phyloP scores from a whole-genome alignment of 2,797 vertebrate species.

The Remorina albescens region DNA sequence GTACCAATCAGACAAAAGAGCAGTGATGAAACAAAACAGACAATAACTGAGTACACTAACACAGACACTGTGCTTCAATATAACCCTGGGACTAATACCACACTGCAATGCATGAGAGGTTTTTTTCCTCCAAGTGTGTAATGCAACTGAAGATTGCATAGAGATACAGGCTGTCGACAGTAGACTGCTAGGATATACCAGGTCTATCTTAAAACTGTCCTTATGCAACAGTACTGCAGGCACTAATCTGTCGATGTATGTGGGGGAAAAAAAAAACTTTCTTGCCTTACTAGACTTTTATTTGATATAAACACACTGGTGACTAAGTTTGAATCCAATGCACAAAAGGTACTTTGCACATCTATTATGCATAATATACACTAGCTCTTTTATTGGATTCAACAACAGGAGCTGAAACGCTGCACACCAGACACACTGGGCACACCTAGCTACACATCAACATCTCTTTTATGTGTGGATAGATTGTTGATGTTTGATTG shows the following conservation, averaged over 20 bases:
- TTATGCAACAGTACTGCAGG: not conserved
- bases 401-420: not conserved
- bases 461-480: not conserved
- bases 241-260: not conserved
- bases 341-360: too few species aligned
- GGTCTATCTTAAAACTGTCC: not conserved
- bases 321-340: not conserved
- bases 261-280: too few species aligned
- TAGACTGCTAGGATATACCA: not conserved
- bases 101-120: conserved; percentile 3
- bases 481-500: not conserved
- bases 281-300: not conserved
- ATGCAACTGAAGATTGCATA: not conserved
- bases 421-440: too few species aligned
- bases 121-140: not conserved
- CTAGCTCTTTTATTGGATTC: not conserved
- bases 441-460: not conserved
- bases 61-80: conserved; percentile 7
- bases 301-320: not conserved
- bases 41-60: conserved; percentile 14
- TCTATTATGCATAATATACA: too few species aligned
- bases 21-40: conserved; percentile 10
- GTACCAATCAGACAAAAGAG: conserved; percentile 22
- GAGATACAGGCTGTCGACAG: not conserved
- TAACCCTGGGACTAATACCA: not conserved